Conservation (phyloP, 2,888 invertebrate genomes). For the Clanis bilineata region DNA sequence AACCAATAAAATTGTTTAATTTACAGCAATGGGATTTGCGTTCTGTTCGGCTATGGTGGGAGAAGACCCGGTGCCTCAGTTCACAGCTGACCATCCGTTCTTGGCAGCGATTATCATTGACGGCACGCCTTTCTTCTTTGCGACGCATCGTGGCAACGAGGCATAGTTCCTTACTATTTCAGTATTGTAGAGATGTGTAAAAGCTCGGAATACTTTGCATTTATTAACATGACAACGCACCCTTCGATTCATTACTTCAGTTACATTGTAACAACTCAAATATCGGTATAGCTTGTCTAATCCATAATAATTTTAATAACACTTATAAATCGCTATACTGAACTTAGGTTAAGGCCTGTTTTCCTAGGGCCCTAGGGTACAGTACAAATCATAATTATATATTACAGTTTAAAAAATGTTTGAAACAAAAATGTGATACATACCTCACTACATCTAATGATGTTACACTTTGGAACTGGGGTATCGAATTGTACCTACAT, state of each 20-base stretch:
- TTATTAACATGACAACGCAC: constrained; percentile 8
- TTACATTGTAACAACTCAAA: background rate
- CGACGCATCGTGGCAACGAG: constrained; percentile 38
- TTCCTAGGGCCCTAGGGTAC: no score
- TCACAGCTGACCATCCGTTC: constrained; percentile 62
- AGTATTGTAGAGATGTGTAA: background rate
- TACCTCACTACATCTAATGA: background rate
- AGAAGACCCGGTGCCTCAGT: constrained; percentile 42
- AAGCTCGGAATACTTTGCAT: background rate
- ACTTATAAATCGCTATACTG: no score
- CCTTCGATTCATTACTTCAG: background rate
- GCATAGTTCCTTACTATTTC: constrained; percentile 5
- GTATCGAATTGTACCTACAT: background rate
- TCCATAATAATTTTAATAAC: no score
- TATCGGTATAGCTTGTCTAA: background rate
- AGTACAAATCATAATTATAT: no score
- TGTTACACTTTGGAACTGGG: background rate
- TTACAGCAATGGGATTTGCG: constrained; percentile 57
- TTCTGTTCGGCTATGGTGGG: constrained; percentile 46
- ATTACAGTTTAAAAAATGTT: no score
- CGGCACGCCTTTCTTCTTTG: constrained; percentile 48
- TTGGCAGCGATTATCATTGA: constrained; percentile 46
- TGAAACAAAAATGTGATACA: background rate
- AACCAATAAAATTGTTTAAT: constrained; percentile 20
- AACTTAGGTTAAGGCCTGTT: no score